Evolutionary conservation across 2,113 vertebrate species (phyloP).

Genomic region (Pseudopodoces humilis): DNA sequence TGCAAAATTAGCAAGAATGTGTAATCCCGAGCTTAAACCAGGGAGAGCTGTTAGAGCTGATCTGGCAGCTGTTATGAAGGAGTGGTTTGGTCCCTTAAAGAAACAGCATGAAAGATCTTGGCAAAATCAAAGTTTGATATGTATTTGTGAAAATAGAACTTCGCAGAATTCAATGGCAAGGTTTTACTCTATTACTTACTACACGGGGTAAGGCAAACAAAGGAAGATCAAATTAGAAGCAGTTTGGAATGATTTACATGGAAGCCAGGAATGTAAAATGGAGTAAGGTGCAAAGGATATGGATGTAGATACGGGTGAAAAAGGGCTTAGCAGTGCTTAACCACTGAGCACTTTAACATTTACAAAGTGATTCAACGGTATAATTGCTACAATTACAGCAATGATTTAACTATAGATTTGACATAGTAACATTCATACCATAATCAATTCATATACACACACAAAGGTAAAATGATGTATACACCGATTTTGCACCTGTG

Average conservation of each 20-base stretch:
- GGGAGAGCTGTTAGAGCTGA: neutral
- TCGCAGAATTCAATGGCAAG: neutral
- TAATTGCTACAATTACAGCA: neutral
- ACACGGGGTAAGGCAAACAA: neutral
- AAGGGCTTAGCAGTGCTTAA: neutral
- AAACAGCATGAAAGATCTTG: neutral
- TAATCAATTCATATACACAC: neutral
- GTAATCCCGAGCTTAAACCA: neutral
- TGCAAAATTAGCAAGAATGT: neutral
- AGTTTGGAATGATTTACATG: neutral
- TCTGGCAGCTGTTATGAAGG: neutral
- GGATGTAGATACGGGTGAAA: neutral
- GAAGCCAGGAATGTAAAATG: neutral
- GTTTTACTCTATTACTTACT: neutral
- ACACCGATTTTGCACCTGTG: neutral
- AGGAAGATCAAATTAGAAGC: neutral
- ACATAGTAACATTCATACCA: neutral
- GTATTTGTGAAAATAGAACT: neutral
- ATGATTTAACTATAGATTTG: neutral
- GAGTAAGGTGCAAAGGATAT: neutral
- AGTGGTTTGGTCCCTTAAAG: neutral
- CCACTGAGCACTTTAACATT: neutral
- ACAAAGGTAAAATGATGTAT: neutral
- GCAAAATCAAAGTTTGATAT: neutral
- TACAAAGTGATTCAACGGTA: neutral